A percentile compares a stretch with the other conserved stretches of the same genome.
phyloP scores from a whole-genome alignment of 2,113 vertebrate genomes.

The Isurus oxyrinchus region DNA sequence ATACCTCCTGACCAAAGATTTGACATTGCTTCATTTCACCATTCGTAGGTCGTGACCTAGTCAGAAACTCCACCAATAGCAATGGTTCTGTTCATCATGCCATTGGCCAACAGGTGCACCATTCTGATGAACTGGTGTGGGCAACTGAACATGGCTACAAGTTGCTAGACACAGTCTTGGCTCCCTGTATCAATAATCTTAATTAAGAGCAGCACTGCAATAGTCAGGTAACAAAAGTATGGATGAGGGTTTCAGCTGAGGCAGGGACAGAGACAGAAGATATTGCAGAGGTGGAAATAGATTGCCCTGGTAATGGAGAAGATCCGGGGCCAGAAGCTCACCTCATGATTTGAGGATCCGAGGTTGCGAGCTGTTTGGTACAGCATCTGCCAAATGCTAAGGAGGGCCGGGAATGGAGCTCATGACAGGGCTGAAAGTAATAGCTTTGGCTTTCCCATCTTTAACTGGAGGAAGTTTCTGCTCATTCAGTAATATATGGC shows the following conservation, averaged over 20 bases:
- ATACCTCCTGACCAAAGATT: neutral
- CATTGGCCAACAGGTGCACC: neutral
- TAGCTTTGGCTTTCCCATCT: neutral
- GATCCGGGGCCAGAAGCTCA: neutral
- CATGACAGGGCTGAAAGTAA: neutral
- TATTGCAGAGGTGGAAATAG: neutral
- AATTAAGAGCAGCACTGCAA: neutral
- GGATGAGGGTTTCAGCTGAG: neutral
- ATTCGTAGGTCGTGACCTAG: neutral
- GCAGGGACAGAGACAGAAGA: neutral
- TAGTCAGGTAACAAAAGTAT: neutral
- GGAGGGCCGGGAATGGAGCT: neutral
- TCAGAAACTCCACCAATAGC: neutral
- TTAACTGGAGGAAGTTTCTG: neutral
- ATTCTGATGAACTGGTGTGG: neutral
- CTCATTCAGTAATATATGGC: neutral
- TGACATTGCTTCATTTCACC: neutral
- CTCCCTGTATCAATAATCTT: neutral
- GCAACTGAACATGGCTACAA: neutral
- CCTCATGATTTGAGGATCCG: neutral
- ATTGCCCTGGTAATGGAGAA: neutral
- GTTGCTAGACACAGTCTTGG: neutral
- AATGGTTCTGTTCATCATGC: neutral
- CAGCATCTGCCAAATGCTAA: neutral
- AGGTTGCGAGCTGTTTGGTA: neutral